These are phyloP conservation scores for Thereuonema tuberculata DNA, from an alignment of 1,140 invertebrate genomes.

Conservation along the genomic window DNA sequence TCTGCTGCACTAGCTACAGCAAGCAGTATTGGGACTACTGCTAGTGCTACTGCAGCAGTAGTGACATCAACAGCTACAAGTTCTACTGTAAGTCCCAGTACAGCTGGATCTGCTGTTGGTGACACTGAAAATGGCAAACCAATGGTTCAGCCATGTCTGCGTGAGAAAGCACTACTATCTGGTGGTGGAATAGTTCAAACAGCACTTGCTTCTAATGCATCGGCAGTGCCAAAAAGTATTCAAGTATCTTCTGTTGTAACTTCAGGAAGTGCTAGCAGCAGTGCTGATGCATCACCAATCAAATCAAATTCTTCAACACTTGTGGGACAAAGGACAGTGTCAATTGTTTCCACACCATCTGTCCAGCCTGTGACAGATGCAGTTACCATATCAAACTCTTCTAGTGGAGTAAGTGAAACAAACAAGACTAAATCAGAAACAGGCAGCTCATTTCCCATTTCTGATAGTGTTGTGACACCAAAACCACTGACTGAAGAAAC, in stretches of 20 bases:
- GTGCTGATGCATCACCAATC: no score
- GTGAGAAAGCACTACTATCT: slow-evolving; percentile 8
- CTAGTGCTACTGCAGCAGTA: background rate
- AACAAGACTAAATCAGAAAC: no score
- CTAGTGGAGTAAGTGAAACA: no score
- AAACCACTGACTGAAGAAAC: no score
- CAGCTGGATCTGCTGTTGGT: background rate
- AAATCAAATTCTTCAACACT: no score
- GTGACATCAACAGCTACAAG: background rate
- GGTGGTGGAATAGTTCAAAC: slow-evolving; percentile 6
- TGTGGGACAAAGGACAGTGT: no score
- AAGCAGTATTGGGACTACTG: background rate
- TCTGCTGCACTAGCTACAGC: background rate
- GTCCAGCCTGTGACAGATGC: no score
- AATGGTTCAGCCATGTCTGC: background rate
- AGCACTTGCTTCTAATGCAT: background rate
- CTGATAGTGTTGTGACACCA: no score
- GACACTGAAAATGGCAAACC: background rate
- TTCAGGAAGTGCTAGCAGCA: no score
- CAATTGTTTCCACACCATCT: no score
- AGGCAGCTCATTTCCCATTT: no score
- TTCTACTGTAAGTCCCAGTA: background rate
- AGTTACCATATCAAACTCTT: no score
- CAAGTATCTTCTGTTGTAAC: background rate
- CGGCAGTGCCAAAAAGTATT: background rate